Conservation (phyloP, 2,113 vertebrate genomes). For the Pygathrix nemaeus region DNA sequence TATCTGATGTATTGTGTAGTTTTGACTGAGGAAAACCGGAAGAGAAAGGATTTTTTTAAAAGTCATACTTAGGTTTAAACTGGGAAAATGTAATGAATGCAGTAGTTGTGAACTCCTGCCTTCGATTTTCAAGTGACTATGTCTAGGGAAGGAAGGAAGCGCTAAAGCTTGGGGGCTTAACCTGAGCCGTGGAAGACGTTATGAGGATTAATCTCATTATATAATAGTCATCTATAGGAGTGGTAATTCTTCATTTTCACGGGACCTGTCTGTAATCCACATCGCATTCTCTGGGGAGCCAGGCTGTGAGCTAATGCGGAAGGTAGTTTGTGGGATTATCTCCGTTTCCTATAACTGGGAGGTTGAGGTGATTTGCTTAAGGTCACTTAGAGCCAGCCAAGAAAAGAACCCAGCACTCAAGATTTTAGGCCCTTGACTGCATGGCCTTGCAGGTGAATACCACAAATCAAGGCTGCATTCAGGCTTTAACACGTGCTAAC, state of each 20-base stretch:
- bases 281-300: neutral
- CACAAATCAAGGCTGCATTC: neutral
- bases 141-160: neutral
- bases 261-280: neutral
- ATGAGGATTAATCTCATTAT: neutral
- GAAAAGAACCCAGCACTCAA: neutral
- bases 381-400: neutral
- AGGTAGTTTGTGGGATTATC: neutral
- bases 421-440: neutral
- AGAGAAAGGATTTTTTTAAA: neutral
- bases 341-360: neutral
- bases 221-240: neutral
- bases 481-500: neutral
- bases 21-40: neutral
- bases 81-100: neutral
- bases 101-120: neutral
- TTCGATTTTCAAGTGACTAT: constrained; percentile 25
- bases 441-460: neutral
- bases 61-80: neutral
- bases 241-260: constrained; percentile 29
- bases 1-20: neutral
- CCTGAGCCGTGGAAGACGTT: neutral
- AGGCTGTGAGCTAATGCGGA: neutral
- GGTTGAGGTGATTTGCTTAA: constrained; percentile 22
- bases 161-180: neutral